A percentile compares a stretch with the other conserved stretches of the same genome.
Conservation (phyloP, 2,888 invertebrate species). For the Sphaeridia pumilis region DNA sequence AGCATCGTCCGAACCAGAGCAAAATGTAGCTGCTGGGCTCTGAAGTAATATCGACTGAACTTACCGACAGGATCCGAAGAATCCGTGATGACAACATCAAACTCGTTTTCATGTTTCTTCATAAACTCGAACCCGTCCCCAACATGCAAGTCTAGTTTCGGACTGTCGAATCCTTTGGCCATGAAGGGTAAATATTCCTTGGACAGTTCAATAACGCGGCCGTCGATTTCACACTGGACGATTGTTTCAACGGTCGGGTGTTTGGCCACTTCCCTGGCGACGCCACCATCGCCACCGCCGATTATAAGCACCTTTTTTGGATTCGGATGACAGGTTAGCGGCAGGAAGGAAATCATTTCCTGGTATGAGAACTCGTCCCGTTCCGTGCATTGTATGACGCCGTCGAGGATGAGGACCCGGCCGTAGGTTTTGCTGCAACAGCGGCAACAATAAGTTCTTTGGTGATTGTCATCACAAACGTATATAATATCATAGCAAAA, state of each 20-base stretch:
- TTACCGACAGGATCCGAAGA: constrained; percentile 91
- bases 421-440: constrained; percentile 61
- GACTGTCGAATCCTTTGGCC: constrained; percentile 71
- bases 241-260: constrained; percentile 78
- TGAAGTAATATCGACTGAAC: too few species aligned
- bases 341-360: constrained; percentile 94
- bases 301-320: constrained; percentile 68
- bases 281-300: constrained; percentile 97
- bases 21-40: too few species aligned
- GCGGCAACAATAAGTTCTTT: constrained; percentile 16
- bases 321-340: constrained; percentile 77
- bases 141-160: constrained; percentile 69
- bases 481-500: too few species aligned
- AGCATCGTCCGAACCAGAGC: too few species aligned
- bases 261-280: constrained; percentile 87
- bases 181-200: constrained; percentile 81
- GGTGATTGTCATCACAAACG: too few species aligned
- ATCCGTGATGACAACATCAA: constrained; percentile 96
- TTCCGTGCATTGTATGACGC: constrained; percentile 92
- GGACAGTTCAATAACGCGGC: constrained; percentile 75
- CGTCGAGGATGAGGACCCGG: constrained; percentile 77
- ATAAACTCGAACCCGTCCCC: constrained; percentile 94
- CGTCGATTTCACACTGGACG: constrained; percentile 90
- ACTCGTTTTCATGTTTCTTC: constrained; percentile 67
- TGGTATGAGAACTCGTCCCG: constrained; percentile 95